Evolutionary conservation across 2,888 invertebrate species (phyloP).

Genomic region (Antheraea assamensis): DNA sequence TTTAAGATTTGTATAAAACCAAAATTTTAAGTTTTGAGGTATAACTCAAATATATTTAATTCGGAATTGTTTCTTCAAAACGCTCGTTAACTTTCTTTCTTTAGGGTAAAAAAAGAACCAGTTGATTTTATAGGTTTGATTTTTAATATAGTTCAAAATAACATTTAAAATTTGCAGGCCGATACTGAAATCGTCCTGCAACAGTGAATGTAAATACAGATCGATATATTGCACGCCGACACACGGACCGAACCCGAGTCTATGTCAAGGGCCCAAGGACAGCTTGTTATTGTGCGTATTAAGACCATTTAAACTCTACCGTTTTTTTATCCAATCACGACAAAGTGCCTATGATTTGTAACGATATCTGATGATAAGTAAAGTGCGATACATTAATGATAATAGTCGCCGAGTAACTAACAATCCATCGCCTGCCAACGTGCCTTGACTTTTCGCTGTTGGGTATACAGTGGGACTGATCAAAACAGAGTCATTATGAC

Average conservation of each 20-base stretch:
- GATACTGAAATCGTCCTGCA: constrained; percentile 66
- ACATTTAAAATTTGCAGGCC: constrained; percentile 56
- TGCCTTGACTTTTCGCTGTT: no score
- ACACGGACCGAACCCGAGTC: constrained; percentile 86
- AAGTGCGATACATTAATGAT: no score
- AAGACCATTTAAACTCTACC: neutral
- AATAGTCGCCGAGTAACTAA: no score
- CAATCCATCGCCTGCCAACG: no score
- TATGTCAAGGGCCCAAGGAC: constrained; percentile 91
- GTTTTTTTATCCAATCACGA: no score
- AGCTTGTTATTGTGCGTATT: constrained; percentile 88
- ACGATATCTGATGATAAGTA: no score
- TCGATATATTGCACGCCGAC: constrained; percentile 82
- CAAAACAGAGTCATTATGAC: no score
- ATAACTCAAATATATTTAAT: neutral
- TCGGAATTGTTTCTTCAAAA: neutral
- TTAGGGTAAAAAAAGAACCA: neutral
- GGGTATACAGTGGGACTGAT: no score
- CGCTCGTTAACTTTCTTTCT: neutral
- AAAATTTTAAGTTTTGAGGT: neutral
- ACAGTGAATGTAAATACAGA: constrained; percentile 80
- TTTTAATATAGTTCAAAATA: neutral
- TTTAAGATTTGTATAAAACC: neutral
- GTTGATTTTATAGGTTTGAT: neutral
- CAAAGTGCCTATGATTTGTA: no score